Evolutionary conservation across 2,888 invertebrate genomes (phyloP), one percentile per base, ranked within the genome.

Genomic region (Embidobia sp.): DNA sequence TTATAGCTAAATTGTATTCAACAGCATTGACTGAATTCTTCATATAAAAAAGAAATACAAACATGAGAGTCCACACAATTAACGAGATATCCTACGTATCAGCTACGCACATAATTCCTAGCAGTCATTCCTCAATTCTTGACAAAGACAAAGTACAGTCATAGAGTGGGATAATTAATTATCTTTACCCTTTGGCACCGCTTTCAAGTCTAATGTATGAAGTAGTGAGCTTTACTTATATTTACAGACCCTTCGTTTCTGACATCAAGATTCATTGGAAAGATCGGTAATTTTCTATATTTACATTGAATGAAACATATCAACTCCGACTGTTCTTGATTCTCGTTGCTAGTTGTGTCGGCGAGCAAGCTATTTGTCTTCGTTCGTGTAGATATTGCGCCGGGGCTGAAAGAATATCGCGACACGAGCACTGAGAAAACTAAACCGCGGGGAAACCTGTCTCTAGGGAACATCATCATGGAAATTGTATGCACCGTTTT

Each of bases 401-500:
- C 72, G 80, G 78, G 81, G 77, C 73, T 80, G 81, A 81, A 77
- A 59, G 73, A 74, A 67, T 61, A 80, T 75, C 78, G 76, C 77
- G 72, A 67, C 78, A 70, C 77, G 73, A 70, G 77, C 79, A 80
- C 73, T 78, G 80, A 80, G 78, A 79, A 83, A 83, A 84, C 83
- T 79, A 72, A 78, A 66, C 76, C 44, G 48, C 64, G 49, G 67
- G 27, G 73, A 67, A 72, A 59, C 61, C 37, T 59, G 59, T 86
- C 86, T 85, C 88, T 53, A 55, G 85, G 86, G 86, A 83, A 83
- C 83, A 83, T 89, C 85, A 87, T 88, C 88, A 86, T 85, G 84
- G 84, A 88, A 88, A 88, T 89, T 87, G 87, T 86, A 87, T 85
- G 84, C 83, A 83, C 84, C 85, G 85, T 86, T 87, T 88, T 86